Evolutionary conservation across 2,113 vertebrate species (phyloP), one percentile per base, ranked within the genome.

Genomic region (Mus pahari): DNA sequence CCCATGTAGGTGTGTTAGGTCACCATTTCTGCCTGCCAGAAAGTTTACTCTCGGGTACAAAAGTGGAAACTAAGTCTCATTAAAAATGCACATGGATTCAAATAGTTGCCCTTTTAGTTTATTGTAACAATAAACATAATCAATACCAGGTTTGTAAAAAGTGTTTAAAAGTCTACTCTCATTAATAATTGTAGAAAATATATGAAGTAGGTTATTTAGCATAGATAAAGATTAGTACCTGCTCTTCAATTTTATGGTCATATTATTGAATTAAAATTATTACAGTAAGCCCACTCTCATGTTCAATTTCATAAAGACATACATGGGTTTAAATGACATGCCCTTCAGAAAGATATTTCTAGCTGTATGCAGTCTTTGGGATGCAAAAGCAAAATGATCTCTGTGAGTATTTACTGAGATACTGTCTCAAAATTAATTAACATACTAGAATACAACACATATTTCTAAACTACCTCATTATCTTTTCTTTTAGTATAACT

Each of bases 211-310:
- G 60, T 92, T 66, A 73, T n/a, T 88, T 19, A 39, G 17, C 5
- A 71, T 8, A 78, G 14, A 79, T 79, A 73, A 95, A 88, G 20
- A 45, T 66, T 20, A 48, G 9, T 70, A 11, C 73, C 10, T 55
- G n/a, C 26, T 74, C 73, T 42, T 45, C 1, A 11, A 75, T 86
- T 90, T 86, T 78, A 74, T 91, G 0, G 1, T 71, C 62, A 3
- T 19, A 75, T 82, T 78, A 94, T 50, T 96, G 62, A 92, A 31
- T 74, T 86, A 8, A 79, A 90, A 62, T 75, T 74, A 90, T 55
- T 95, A 3, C 19, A 79, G 45, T 60, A 48, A 89, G 64, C 89
- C 0, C 14, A 73, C 1, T 33, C 66, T n/a, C 3, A 62, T 19
- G 22, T 74, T 1, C 19, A 86, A 53, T 20, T 79, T 78, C 74